Evolutionary conservation across 1,140 invertebrate species (phyloP).

Genomic region (Formica selysi): DNA sequence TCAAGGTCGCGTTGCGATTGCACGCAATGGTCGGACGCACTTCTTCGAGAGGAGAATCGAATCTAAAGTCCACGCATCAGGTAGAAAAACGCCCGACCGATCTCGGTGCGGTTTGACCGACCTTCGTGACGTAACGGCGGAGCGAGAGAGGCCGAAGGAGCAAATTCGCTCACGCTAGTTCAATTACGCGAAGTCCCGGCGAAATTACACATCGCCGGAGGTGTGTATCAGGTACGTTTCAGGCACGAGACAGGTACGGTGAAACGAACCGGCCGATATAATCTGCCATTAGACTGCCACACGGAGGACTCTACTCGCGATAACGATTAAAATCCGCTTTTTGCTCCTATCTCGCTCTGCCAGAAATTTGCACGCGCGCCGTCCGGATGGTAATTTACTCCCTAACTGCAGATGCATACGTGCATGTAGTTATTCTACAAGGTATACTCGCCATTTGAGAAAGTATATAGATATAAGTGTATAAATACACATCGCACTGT

Average conservation of each 20-base stretch:
- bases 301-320: not conserved
- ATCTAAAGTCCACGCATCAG: no score
- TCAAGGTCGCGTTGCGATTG: slow-evolving; percentile 68
- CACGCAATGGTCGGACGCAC: slow-evolving; percentile 46
- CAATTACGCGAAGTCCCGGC: slow-evolving; percentile 9
- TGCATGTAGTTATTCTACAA: not conserved
- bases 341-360: not conserved
- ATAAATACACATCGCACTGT: not conserved
- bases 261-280: slow-evolving; percentile 28
- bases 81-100: slow-evolving; percentile 17
- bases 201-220: slow-evolving; percentile 43
- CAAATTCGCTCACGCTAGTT: slow-evolving; percentile 40
- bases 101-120: slow-evolving; percentile 6
- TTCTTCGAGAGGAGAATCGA: slow-evolving; percentile 44
- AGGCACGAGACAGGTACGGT: slow-evolving; percentile 16
- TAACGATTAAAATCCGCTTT: slow-evolving; percentile 45
- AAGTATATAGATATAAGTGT: not conserved
- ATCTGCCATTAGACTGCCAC: slow-evolving; percentile 36
- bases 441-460: not conserved
- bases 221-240: slow-evolving; percentile 25
- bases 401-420: not conserved
- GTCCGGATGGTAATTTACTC: not conserved
- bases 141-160: no score
- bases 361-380: slow-evolving; percentile 18
- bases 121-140: slow-evolving; percentile 57